Conservation (phyloP, 2,113 vertebrate species). For the Tursiops truncatus region DNA sequence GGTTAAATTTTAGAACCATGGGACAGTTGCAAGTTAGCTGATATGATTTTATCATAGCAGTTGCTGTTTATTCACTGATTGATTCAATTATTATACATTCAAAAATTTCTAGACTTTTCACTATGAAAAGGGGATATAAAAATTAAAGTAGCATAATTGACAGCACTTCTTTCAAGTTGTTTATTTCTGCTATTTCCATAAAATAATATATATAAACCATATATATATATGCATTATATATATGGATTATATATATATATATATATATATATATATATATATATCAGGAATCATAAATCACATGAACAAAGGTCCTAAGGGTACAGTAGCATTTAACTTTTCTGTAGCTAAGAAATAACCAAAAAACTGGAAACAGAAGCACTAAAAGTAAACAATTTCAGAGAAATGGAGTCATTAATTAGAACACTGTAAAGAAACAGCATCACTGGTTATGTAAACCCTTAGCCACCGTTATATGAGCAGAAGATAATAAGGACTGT, state of each 20-base stretch:
- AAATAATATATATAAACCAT: background rate
- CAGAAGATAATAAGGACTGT: background rate
- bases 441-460: rapidly evolving
- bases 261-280: too few species aligned
- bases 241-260: background rate
- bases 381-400: background rate
- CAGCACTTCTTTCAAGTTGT: background rate
- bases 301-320: background rate
- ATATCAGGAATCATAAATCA: background rate
- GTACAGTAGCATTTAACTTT: background rate
- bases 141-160: background rate
- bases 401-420: background rate
- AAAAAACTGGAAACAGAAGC: background rate
- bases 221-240: background rate
- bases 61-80: background rate
- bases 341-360: background rate
- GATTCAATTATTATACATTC: background rate
- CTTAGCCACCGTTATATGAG: rapidly evolving
- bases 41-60: background rate
- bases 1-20: background rate
- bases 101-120: conserved; percentile 48
- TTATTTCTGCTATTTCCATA: background rate
- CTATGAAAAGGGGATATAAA: conserved; percentile 59
- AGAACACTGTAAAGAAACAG: background rate
- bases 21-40: background rate